Base-by-base conservation (phyloP, 2,113 vertebrate genomes). In the Scatophagus argus region DNA sequence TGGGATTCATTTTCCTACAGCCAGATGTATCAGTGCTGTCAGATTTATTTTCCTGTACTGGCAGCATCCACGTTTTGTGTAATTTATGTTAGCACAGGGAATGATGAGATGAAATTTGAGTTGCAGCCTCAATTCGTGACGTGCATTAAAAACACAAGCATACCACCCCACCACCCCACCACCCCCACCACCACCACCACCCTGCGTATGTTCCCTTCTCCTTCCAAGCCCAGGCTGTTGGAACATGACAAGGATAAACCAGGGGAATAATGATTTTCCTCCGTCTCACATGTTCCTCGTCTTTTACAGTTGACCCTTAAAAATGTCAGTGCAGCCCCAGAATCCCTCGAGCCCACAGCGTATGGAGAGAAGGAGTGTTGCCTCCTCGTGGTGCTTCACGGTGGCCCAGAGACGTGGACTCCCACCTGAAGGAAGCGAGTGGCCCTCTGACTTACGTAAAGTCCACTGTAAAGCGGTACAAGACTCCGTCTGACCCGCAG, bases 221-320 rank as follows among this genome's bases (percentile, higher is more conserved):
- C 64, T 61, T 74, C 68, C 38, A 23, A 58, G 44, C 58, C 7
- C 21, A 4, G 32, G 82, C 90, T 91, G 87, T 43, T 62, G 49
- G 34, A 32, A 73, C 41, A 49, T 34, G 88, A 93, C 92, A 92
- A 91, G 85, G 31, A 29, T 77, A 73, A 9, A 84, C 67, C 51
- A 27, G 58, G 43, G 74, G 51, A 83, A 70, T 85, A 90, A 91
- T 75, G 83, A 89, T 83, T 90, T 86, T 60, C 55, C 47, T 72
- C 62, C 67, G 60, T 81, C 83, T 82, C 38, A 49, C 54, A 72
- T 65, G 70, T 79, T 65, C 44, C 63, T 62, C 58, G 73, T 87
- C 74, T 84, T 86, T 88, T 79, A 86, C 87, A 49, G 62, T 64
- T 82, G 78, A 89, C 85, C 85, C 82, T 81, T 83, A 85, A 87